Evolutionary conservation across 2,888 invertebrate genomes (phyloP).

Genomic region (Saturnia pavonia): DNA sequence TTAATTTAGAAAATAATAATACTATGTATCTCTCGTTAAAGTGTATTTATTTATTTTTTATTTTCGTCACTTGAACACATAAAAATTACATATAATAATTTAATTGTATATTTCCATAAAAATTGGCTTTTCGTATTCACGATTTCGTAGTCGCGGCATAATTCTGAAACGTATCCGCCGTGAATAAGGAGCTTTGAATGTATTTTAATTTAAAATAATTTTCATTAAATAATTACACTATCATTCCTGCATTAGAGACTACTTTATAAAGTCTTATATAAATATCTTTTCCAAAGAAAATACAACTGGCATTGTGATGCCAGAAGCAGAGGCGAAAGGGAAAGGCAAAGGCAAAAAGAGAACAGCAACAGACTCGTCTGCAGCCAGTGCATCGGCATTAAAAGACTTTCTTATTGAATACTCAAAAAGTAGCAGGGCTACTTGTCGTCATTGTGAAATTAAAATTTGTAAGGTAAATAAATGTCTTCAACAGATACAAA

Average conservation of each 20-base stretch:
- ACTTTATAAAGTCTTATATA: background rate
- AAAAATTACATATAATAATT: too few relatives aligned
- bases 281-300: slow-evolving; percentile 3
- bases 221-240: background rate
- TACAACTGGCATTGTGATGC: slow-evolving; percentile 41
- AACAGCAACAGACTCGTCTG: slow-evolving; percentile 49
- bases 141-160: too few relatives aligned
- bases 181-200: too few relatives aligned
- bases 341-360: slow-evolving; percentile 73
- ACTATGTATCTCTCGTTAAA: too few relatives aligned
- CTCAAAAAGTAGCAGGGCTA: slow-evolving; percentile 91
- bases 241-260: too few relatives aligned
- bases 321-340: slow-evolving; percentile 72
- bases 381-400: slow-evolving; percentile 51
- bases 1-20: too few relatives aligned
- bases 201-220: background rate
- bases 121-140: too few relatives aligned
- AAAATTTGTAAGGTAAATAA: slow-evolving; percentile 88
- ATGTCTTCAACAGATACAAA: background rate
- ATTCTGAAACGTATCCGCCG: too few relatives aligned
- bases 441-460: slow-evolving; percentile 91
- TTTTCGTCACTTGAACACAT: too few relatives aligned
- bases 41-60: too few relatives aligned
- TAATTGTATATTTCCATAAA: too few relatives aligned
- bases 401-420: slow-evolving; percentile 90